Base-by-base conservation (phyloP, 2,797 vertebrate species). In the Molothrus aeneus region DNA sequence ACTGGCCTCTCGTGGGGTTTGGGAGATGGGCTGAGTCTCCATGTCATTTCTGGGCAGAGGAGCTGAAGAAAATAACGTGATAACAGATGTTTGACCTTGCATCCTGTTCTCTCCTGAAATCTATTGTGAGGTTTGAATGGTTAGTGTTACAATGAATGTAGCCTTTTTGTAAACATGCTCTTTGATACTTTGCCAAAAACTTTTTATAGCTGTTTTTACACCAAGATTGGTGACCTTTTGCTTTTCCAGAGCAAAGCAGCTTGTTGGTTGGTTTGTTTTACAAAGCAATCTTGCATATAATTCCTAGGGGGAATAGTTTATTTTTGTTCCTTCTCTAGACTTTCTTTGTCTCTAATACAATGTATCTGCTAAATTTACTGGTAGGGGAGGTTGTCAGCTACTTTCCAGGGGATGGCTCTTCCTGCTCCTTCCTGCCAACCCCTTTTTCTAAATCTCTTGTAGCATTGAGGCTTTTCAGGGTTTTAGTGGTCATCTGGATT, bases 191-290 rank as follows among this genome's bases (percentile, higher is more conserved):
- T 59, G 73, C 92, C 92, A 93, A 53, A 73, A 91, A 51, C 92
- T 89, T 91, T 96, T 93, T 90, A 94, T 94, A 96, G 95, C 51
- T 90, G 3, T 88, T 65, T 86, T 92, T 94, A 94, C 91, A 88
- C 48, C 47, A 48, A 81, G 90, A 90, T 50, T 36, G 32, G 77
- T 68, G 85, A 95, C 86, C 87, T 95, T 95, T 94, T 80, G 63
- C 78, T 95, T 94, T 93, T 95, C 86, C 90, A 80, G 68, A 75
- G 86, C 66, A 80, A 93, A 94, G 74, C 63, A 19, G 59, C 92
- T 74, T 50, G 38, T 54, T 94, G 65, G 45, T 83, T 84, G n/a
- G 40, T 93, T 96, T 80, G 84, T 93, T 92, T 90, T 77, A 77
- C 74, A 85, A 71, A 91, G 81, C 60, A 80, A 65, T 91, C 69